Evolutionary conservation across 2,797 vertebrate genomes (phyloP).

Genomic region (Lepilemur ruficaudatus): DNA sequence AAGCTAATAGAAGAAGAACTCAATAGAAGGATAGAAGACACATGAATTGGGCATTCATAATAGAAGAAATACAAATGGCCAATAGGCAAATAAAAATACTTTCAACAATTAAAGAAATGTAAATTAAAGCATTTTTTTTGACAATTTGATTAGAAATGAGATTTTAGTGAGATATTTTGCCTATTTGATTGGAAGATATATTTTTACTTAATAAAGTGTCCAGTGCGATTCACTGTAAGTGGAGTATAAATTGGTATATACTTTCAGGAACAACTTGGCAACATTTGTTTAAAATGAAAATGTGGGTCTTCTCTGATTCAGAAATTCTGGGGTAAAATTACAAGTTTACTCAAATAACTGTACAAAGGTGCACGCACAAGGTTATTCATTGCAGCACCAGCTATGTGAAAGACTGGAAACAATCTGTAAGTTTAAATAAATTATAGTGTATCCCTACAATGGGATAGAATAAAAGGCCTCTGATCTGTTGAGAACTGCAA

Average conservation of each 20-base stretch:
- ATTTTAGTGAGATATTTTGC: neutral
- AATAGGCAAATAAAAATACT: neutral
- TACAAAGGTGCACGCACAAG: neutral
- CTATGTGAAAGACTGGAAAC: neutral
- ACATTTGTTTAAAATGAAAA: conserved; percentile 12
- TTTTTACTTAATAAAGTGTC: conserved; percentile 37
- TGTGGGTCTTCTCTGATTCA: conserved; percentile 34
- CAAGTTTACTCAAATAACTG: neutral
- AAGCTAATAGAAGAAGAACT: neutral
- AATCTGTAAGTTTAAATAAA: neutral
- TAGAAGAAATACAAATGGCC: neutral
- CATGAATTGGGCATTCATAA: conserved; percentile 1
- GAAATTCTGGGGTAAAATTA: conserved; percentile 6
- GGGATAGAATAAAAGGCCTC: neutral
- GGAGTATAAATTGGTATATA: neutral
- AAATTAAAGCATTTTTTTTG: neutral
- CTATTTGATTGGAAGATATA: neutral
- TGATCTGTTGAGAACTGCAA: neutral
- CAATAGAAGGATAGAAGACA: neutral
- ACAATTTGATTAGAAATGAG: neutral
- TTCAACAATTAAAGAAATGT: neutral
- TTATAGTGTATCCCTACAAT: neutral
- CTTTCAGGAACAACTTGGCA: neutral
- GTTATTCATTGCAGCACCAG: neutral
- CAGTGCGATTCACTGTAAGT: neutral